phyloP scores from a whole-genome alignment of 2,888 invertebrate species.

The Andrena bucephala region DNA sequence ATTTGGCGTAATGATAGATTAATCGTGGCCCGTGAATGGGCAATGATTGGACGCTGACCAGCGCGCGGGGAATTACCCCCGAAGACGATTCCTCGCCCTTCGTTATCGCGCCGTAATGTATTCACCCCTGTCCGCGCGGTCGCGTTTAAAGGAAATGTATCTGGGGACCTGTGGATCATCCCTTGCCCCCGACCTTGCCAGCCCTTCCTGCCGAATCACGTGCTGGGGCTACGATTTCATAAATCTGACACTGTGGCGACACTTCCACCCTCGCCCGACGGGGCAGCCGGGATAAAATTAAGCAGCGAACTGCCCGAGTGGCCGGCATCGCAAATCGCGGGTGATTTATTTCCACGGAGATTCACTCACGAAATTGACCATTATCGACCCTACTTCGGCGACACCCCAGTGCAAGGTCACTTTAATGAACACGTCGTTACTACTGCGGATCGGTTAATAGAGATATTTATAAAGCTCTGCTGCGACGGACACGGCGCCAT shows the following conservation, averaged over 20 bases:
- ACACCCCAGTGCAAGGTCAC: too few relatives aligned
- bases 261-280: not conserved
- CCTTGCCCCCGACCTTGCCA: not conserved
- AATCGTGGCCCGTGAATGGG: slow-evolving; percentile 63
- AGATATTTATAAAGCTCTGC: too few relatives aligned
- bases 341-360: too few relatives aligned
- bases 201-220: slow-evolving; percentile 4
- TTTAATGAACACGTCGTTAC: too few relatives aligned
- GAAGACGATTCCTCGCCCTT: slow-evolving; percentile 5
- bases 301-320: too few relatives aligned
- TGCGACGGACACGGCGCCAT: too few relatives aligned
- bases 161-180: not conserved
- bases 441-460: too few relatives aligned
- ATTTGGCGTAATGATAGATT: slow-evolving; percentile 60
- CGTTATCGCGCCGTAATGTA: slow-evolving; percentile 31
- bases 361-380: too few relatives aligned
- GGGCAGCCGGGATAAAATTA: too few relatives aligned
- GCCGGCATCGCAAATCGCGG: too few relatives aligned
- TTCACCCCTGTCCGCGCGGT: slow-evolving; percentile 9
- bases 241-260: slow-evolving; percentile 1
- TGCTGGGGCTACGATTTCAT: not conserved
- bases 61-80: slow-evolving; percentile 33
- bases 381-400: too few relatives aligned
- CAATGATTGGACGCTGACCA: slow-evolving; percentile 67
- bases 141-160: slow-evolving; percentile 5